Conservation (phyloP, 2,113 vertebrate species). For the Platichthys flesus region DNA sequence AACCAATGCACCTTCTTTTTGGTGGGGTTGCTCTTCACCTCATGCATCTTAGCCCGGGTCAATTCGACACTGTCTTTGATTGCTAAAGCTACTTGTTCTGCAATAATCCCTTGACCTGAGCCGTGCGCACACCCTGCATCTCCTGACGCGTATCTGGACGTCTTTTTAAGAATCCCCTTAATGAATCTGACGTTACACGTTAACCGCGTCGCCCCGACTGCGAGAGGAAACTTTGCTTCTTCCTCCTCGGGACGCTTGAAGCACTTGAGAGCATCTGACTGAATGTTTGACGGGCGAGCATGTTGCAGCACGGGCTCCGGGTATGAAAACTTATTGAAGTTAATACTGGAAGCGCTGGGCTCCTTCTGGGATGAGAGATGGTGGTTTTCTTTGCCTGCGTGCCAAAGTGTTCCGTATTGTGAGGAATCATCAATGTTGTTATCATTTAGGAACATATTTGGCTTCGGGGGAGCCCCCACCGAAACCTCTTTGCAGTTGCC, state of each 20-base stretch:
- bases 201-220: constrained; percentile 10
- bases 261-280: constrained; percentile 23
- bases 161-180: constrained; percentile 92
- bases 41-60: constrained; percentile 80
- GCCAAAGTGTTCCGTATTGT: constrained; percentile 19
- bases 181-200: constrained; percentile 63
- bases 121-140: constrained; percentile 56
- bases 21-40: constrained; percentile 48
- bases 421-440: constrained; percentile 34
- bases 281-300: constrained; percentile 47
- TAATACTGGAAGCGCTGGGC: constrained; percentile 44
- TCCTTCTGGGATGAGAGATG: constrained; percentile 41
- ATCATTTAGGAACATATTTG: constrained; percentile 41
- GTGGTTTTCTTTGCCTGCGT: constrained; percentile 33
- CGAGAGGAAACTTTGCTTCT: constrained; percentile 12
- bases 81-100: constrained; percentile 75
- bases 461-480: constrained; percentile 26
- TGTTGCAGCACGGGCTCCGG: constrained; percentile 47
- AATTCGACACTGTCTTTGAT: constrained; percentile 92
- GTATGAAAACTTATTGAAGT: constrained; percentile 65
- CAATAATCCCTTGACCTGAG: constrained; percentile 72
- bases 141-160: constrained; percentile 76
- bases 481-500: constrained; percentile 52
- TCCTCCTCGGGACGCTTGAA: constrained; percentile 35
- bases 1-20: constrained; percentile 90